Evolutionary conservation across 2,797 vertebrate species (phyloP), one percentile per base, ranked within the genome.

Genomic region (Pangasius krempfi): DNA sequence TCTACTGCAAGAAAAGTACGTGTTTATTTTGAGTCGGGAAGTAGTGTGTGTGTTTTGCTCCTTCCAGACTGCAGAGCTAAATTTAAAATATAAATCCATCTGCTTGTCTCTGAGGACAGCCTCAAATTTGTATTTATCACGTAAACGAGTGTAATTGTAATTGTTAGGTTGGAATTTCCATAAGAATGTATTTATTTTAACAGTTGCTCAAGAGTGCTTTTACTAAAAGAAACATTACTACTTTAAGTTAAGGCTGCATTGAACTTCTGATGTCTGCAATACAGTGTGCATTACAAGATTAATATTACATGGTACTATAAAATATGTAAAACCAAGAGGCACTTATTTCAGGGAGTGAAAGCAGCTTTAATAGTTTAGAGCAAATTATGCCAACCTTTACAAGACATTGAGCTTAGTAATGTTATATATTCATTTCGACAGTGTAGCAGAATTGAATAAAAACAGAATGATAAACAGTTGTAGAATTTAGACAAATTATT

Each of bases 71-170:
- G 13, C 78, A 79, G 50, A 84, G 40, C 79, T 90, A 84, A 88
- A 92, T 94, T 92, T 91, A 89, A 56, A 89, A 93, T 95, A 94
- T 47, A 44, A 44, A 94, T 94, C 18, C 54, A 37, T 13, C 12
- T 82, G 22, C 27, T 62, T 8, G 80, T 81, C 79, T 94, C 91
- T 20, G 30, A 73, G 66, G 70, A 56, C 64, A 86, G 47, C 64
- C n/a, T 54, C 9, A 47, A 47, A 83, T 83, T 73, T 25, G 75
- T 58, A 81, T 89, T 80, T 87, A 37, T 82, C 52, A 87, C 64
- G 40, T 47, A 76, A 70, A 62, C 25, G 27, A n/a, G 78, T 12
- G 4, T 68, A 30, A 18, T 56, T 88, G 60, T 81, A 14, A 37
- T 56, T 44, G 44, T 44, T n/a, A 78, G 22, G 44, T 73, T 76